Percentiles rank a stretch among this genome's conserved stretches.
Conservation (phyloP, 1,140 invertebrate genomes). For the Mamestra configurata region DNA sequence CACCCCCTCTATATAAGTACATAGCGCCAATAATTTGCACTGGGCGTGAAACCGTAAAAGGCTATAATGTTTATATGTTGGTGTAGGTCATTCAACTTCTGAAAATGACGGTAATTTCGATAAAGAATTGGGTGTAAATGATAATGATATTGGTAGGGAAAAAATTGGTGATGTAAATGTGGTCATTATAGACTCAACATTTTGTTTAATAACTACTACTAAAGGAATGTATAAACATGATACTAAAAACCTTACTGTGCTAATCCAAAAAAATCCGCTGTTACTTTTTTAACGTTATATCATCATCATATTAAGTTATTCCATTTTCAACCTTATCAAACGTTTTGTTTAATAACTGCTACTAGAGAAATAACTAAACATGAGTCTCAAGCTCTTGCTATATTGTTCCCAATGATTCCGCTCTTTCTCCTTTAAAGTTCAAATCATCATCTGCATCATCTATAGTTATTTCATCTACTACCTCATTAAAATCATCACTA, state of each 20-base stretch:
- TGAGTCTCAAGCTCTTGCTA: neutral
- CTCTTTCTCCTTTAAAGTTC: too few species aligned
- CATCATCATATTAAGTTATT: neutral
- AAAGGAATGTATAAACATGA: neutral
- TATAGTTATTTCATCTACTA: neutral
- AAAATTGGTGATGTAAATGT: neutral
- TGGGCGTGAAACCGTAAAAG: constrained; percentile 45
- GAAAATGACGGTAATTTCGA: constrained; percentile 30
- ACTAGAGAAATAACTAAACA: neutral
- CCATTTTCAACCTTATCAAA: neutral
- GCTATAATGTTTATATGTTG: constrained; percentile 38
- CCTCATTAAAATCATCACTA: neutral
- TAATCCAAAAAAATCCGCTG: too few species aligned
- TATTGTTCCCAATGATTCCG: too few species aligned
- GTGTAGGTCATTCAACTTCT: constrained; percentile 39
- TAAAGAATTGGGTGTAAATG: neutral
- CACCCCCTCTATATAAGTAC: constrained; percentile 63
- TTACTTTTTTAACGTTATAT: neutral
- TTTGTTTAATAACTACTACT: neutral
- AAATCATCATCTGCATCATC: neutral
- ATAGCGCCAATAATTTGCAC: constrained; percentile 59
- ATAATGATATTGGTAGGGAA: neutral
- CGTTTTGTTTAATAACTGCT: neutral
- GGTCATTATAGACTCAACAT: neutral
- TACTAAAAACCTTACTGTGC: too few species aligned